phyloP scores from a whole-genome alignment of 1,140 invertebrate genomes.

The Matsumurasca onukii region DNA sequence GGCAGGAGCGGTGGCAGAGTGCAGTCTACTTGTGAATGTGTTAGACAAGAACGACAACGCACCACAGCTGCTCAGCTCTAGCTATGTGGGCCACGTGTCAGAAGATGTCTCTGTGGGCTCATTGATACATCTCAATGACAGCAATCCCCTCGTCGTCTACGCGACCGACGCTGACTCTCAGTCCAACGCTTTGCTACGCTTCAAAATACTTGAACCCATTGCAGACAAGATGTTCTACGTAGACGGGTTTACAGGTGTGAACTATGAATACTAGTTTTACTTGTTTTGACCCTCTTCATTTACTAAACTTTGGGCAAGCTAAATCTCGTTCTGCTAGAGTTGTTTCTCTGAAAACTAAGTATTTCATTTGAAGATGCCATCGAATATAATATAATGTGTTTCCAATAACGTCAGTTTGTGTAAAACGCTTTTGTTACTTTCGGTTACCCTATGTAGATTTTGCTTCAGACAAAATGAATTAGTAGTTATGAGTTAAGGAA shows the following conservation, averaged over 20 bases:
- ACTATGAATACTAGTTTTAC: too few species aligned
- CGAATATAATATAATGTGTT: too few species aligned
- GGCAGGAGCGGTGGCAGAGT: slow-evolving; percentile 66
- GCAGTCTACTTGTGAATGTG: slow-evolving; percentile 71
- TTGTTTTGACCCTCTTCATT: too few species aligned
- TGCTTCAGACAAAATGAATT: not conserved
- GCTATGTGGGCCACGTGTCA: slow-evolving; percentile 68
- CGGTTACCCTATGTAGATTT: too few species aligned
- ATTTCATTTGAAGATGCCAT: too few species aligned
- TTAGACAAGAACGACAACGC: slow-evolving; percentile 83
- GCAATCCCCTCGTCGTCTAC: slow-evolving; percentile 75
- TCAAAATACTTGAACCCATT: slow-evolving; percentile 77
- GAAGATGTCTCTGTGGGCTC: slow-evolving; percentile 70
- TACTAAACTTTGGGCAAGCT: too few species aligned
- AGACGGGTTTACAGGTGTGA: slow-evolving; percentile 75
- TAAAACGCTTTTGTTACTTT: too few species aligned
- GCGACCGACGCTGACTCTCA: slow-evolving; percentile 78
- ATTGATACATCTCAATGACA: slow-evolving; percentile 65
- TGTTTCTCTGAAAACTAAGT: too few species aligned
- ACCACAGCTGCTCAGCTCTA: slow-evolving; percentile 68
- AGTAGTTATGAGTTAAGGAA: too few species aligned
- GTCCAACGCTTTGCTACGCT: slow-evolving; percentile 80
- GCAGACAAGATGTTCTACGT: slow-evolving; percentile 77
- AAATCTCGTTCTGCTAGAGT: too few species aligned
- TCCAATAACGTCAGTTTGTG: too few species aligned